Evolutionary conservation across 2,888 invertebrate species (phyloP).

Genomic region (Caradrina kadenii): DNA sequence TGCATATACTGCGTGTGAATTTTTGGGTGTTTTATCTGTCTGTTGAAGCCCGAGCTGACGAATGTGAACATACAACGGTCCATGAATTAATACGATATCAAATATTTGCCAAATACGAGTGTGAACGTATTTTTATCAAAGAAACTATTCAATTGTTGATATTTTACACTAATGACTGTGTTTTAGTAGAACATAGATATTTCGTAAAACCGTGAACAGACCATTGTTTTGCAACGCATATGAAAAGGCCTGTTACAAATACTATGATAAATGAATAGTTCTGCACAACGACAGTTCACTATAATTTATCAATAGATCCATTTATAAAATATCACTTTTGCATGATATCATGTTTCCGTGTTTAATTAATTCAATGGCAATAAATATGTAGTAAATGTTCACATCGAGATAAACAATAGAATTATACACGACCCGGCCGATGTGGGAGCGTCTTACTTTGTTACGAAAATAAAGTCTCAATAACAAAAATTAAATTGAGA

Average conservation of each 20-base stretch:
- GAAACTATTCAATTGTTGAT: constrained; percentile 72
- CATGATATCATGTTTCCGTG: constrained; percentile 73
- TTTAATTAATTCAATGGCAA: constrained; percentile 66
- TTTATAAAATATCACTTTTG: constrained; percentile 69
- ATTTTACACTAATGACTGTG: constrained; percentile 71
- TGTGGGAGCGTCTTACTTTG: constrained; percentile 80
- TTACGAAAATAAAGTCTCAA: constrained; percentile 81
- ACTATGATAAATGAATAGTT: constrained; percentile 81
- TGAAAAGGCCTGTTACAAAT: constrained; percentile 81
- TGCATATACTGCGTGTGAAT: constrained; percentile 38
- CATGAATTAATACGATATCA: constrained; percentile 32
- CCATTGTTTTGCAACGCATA: constrained; percentile 84
- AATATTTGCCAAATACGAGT: constrained; percentile 49
- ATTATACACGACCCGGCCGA: constrained; percentile 58
- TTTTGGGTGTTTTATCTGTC: constrained; percentile 38
- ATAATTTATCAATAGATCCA: constrained; percentile 76
- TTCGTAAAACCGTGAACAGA: constrained; percentile 83
- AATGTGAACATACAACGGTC: constrained; percentile 18
- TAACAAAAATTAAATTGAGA: constrained; percentile 80
- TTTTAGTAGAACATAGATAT: constrained; percentile 77
- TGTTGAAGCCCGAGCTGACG: constrained; percentile 16
- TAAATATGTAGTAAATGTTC: constrained; percentile 64
- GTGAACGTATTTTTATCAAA: constrained; percentile 60
- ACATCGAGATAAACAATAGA: constrained; percentile 65
- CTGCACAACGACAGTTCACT: constrained; percentile 76